Conservation (phyloP, 1,140 invertebrate genomes). For the Plectrocnemia conspersa region DNA sequence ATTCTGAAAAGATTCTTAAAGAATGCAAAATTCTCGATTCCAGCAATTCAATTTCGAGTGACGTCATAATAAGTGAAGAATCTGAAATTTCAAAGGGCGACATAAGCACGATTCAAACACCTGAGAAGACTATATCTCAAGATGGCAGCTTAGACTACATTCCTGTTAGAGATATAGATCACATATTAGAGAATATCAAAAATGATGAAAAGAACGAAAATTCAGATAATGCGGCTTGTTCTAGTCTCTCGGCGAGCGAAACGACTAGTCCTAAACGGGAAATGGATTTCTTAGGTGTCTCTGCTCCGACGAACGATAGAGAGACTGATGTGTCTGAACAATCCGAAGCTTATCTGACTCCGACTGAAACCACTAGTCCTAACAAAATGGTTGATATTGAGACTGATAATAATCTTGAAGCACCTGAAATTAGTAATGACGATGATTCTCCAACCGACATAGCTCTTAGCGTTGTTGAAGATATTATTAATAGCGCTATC, state of each 20-base stretch:
- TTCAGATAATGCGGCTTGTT: constrained; percentile 43
- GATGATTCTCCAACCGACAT: constrained; percentile 51
- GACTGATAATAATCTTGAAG: constrained; percentile 49
- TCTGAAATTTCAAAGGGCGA: too few species aligned
- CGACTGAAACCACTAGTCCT: constrained; percentile 54
- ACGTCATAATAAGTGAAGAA: constrained; percentile 34
- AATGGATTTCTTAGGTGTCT: constrained; percentile 41
- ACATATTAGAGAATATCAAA: constrained; percentile 39
- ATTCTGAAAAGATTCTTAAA: constrained; percentile 55
- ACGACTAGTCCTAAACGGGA: constrained; percentile 48
- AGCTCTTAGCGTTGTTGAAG: constrained; percentile 48
- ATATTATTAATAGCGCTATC: constrained; percentile 48
- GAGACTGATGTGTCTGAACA: constrained; percentile 53
- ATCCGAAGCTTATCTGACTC: constrained; percentile 58
- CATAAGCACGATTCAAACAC: too few species aligned
- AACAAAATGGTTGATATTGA: constrained; percentile 47
- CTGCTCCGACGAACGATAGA: constrained; percentile 37
- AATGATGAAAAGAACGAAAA: constrained; percentile 42
- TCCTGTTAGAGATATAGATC: constrained; percentile 49
- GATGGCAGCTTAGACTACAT: constrained; percentile 50
- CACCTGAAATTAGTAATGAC: constrained; percentile 51
- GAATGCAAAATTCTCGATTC: constrained; percentile 37
- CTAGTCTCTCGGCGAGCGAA: constrained; percentile 48
- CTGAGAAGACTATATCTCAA: constrained; percentile 27
- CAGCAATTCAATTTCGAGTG: constrained; percentile 23